Evolutionary conservation across 1,140 invertebrate species (phyloP).

Genomic region (Periplaneta americana): DNA sequence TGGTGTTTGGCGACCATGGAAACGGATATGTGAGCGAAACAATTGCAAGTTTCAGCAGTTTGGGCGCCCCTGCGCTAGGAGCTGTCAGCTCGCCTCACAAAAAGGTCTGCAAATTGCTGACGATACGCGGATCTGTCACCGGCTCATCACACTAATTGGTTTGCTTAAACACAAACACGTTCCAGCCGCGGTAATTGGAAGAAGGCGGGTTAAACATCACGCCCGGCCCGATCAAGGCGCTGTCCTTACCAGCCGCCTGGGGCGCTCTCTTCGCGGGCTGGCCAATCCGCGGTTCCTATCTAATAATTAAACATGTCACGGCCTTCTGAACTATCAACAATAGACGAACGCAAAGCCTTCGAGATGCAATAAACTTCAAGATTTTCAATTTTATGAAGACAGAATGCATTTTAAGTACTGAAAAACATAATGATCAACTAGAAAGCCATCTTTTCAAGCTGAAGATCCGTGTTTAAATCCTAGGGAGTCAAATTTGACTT

Average conservation of each 20-base stretch:
- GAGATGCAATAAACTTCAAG: neutral
- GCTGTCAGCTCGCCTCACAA: neutral
- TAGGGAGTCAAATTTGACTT: no score
- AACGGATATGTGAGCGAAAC: neutral
- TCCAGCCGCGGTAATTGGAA: neutral
- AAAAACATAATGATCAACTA: no score
- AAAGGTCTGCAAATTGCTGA: neutral
- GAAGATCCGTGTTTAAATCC: no score
- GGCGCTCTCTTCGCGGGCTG: neutral
- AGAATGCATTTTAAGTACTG: no score
- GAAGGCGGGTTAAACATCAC: no score
- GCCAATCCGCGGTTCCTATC: no score
- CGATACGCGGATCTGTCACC: neutral
- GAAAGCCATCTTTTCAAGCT: no score
- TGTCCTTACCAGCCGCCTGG: neutral
- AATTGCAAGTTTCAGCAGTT: neutral
- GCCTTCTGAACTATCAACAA: no score
- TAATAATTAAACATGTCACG: no score
- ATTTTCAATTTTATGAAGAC: neutral
- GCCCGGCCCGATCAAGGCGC: neutral
- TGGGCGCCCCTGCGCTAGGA: neutral
- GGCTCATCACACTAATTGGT: neutral
- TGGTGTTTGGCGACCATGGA: no score
- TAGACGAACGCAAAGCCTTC: neutral
- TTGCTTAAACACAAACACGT: neutral